Evolutionary conservation across 92 coral and sea anemone genomes (phyloP), one percentile per base, ranked within the genome.

Genomic region (Micromussa lordhowensis): DNA sequence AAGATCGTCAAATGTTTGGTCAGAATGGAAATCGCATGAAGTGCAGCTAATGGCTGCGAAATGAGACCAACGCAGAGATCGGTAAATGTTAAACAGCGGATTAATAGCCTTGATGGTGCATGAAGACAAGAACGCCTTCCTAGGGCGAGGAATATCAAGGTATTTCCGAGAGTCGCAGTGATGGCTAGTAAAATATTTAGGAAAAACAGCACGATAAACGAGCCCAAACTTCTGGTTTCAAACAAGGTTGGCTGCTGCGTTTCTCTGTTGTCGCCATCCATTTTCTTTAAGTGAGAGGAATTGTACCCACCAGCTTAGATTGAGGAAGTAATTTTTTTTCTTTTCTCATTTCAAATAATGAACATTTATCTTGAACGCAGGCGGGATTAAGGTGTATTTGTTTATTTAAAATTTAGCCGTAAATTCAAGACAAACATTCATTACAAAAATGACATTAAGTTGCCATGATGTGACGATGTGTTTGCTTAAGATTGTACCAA

Each of bases 61-160:
- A 71, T 17, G 11, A 77, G 81, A 12, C 81, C 81, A 49, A 77
- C 61, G 15, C 55, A 77, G n/a, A 77, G 59, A 77, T 77, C 81
- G 0, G 81, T 77, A 5, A 77, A 12, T 13, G 81, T 59, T 36
- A 77, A 21, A n/a, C 18, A 40, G 18, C 59, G 55, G 24, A 77
- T 21, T 40, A 77, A 49, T 8, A 51, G 34, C 49, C 59, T 77
- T 9, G 81, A 44, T 40, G 81, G 81, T 10, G 59, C 32, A 29
- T 48, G 59, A 77, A 77, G 55, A 2, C 18, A 26, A 48, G 81
- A 77, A 12, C n/a, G 61, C 29, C 49, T 77, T 12, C 24, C 24
- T 24, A 77, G 58, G n/a, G 61, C 32, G 19, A 77, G 32, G 3
- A 77, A 17, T 19, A 77, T 77, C 63, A 77, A 40, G 28, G 29